Base-by-base conservation (phyloP, 2,888 invertebrate species). In the Liodrosophila aerea region DNA sequence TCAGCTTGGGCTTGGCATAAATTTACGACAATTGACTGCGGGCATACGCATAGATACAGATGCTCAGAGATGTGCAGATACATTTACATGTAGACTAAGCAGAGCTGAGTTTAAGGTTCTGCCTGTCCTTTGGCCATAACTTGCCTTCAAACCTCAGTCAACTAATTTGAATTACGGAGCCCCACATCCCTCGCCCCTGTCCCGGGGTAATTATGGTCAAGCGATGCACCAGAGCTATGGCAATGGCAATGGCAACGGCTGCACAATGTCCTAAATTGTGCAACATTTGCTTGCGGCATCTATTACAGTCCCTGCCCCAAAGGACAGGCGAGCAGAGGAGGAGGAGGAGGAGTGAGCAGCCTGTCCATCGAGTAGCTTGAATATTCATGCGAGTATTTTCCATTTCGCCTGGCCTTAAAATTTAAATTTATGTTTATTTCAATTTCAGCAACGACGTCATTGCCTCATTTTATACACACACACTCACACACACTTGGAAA, bases 141-240 rank as follows among this genome's bases (percentile, higher is more conserved):
- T 52, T 46, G 41, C 31, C 52, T 41, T 46, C 34, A 57, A 58
- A 53, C 61, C 59, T 59, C 52, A 56, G 63, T 56, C 58, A 73
- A 77, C 73, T 85, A 83, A 85, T 83, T 85, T 85, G 75, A 83
- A 85, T 83, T 83, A 85, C 80, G 76, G 80, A 69, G 56, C 69
- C 57, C 56, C 53, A 56, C 11, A 12, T 64, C 64, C 37, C 30
- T 1, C 46, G 31, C 29, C 22, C 22, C 34, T n/a, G 30, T 47
- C 37, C 12, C 43, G 53, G 47, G 61, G 77, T 77, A 84, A 84
- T 84, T 84, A 84, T 86, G 75, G 70, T 54, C 69, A 68, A 52
- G 64, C 44, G 43, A 41, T 49, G 41, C 47, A 49, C 2, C 22
- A 15, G 36, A 11, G 29, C 30, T 11, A 11, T 31, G 11, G 34